phyloP scores from a whole-genome alignment of 2,888 invertebrate species.

The Muscina levida region DNA sequence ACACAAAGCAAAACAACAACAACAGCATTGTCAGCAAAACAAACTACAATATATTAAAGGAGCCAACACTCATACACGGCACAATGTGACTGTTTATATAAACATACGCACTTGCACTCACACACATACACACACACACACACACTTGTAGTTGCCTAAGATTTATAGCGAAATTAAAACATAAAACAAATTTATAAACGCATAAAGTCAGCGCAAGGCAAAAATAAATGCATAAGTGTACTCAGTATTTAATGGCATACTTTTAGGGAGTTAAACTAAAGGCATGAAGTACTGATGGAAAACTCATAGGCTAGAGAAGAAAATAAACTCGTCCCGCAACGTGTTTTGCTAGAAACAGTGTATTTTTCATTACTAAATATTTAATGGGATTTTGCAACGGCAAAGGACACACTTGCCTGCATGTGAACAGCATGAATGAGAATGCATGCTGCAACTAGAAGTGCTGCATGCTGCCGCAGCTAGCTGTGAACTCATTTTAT shows the following conservation, averaged over 20 bases:
- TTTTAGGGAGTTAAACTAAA: constrained; percentile 41
- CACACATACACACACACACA: neutral
- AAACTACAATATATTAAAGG: constrained; percentile 22
- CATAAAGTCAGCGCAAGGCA: neutral
- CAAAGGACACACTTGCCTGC: constrained; percentile 29
- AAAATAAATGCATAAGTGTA: constrained; percentile 25
- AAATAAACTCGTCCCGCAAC: neutral
- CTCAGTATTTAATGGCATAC: constrained; percentile 27
- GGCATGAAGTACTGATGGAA: no score
- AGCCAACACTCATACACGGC: neutral
- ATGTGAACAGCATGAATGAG: no score
- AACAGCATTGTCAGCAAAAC: constrained; percentile 1
- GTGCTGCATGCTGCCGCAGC: constrained; percentile 46
- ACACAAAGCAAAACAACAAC: constrained; percentile 8
- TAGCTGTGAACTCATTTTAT: constrained; percentile 54
- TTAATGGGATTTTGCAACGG: constrained; percentile 49
- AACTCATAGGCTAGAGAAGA: constrained; percentile 1
- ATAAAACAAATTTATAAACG: constrained; percentile 4
- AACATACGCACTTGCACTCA: neutral
- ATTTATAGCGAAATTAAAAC: constrained; percentile 3
- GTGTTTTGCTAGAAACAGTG: neutral
- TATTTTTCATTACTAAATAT: constrained; percentile 33
- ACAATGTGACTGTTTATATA: neutral
- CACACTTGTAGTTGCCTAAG: neutral
- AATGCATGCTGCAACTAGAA: constrained; percentile 31